Base-by-base conservation (phyloP, 2,113 vertebrate genomes). In the Cavia porcellus region DNA sequence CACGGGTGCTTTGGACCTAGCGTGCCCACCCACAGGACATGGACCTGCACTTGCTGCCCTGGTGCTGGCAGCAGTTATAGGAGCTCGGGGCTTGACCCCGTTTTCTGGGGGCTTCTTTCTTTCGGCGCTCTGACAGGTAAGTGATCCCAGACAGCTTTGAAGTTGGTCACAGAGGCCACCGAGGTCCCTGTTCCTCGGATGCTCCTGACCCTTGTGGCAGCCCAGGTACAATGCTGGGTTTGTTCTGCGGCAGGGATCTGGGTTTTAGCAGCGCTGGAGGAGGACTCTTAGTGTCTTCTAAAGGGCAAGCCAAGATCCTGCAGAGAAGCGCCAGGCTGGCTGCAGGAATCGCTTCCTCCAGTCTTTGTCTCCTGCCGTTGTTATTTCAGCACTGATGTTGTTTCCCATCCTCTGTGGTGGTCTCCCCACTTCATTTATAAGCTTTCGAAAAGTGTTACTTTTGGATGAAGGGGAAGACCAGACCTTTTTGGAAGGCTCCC, bases 271-370 rank as follows among this genome's bases (percentile, higher is more conserved):
- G 92, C 75, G 61, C 82, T 93, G 45, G 55, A 61, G 55, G 61
- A 62, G 83, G 89, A 92, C 75, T 91, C 95, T 79, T 75, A 42
- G 64, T 94, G 22, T 83, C 87, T 97, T 96, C 90, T 92, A 59
- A 95, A 94, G 96, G 59, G 87, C 97, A 98, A 97, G 88, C 85
- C 0, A 61, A 97, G 92, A 86, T 80, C 82, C 61, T 74, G 32
- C 55, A n/a, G 86, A 86, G 91, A 52, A 86, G 75, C 3, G 0
- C 64, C 72, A 42, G 79, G 25, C 30, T 0, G 24, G 52, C 50
- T 38, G 89, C 38, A 30, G 32, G 74, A 70, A 52, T 22, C 22
- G 14, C 50, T 90, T 90, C 52, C 32, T 59, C 82, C 42, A 35
- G 50, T 8, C 66, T n/a, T 13, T 52, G 35, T 83, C 91, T 59